Evolutionary conservation across 2,113 vertebrate genomes (phyloP).

Genomic region (Anoura caudifer): DNA sequence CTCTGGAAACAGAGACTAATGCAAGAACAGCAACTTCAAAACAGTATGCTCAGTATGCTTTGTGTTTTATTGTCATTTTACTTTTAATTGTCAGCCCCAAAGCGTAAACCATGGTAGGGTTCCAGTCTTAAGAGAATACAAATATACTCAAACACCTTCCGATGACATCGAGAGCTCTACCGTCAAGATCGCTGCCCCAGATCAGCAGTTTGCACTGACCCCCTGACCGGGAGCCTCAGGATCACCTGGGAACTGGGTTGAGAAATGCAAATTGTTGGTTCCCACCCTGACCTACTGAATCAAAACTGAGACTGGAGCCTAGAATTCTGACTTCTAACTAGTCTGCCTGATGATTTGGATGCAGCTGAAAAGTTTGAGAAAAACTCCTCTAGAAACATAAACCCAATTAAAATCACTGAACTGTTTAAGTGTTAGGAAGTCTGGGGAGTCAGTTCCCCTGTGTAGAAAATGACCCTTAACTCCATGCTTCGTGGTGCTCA

Average conservation of each 20-base stretch:
- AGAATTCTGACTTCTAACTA: background rate
- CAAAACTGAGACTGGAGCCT: background rate
- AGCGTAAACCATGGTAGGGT: background rate
- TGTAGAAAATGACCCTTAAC: background rate
- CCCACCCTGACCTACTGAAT: background rate
- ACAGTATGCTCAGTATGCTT: background rate
- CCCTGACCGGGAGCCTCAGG: background rate
- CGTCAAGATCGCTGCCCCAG: background rate
- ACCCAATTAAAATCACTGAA: background rate
- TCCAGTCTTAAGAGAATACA: background rate
- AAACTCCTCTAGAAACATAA: background rate
- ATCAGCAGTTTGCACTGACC: background rate
- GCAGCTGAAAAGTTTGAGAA: background rate
- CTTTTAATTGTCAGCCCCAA: background rate
- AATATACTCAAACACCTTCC: background rate
- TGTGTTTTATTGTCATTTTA: background rate
- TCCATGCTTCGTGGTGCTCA: background rate
- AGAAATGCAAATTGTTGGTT: background rate
- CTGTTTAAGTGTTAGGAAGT: background rate
- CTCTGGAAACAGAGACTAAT: background rate
- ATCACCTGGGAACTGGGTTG: background rate
- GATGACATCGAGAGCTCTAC: background rate
- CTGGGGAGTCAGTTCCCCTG: background rate
- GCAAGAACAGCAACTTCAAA: background rate
- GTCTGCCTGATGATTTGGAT: background rate